Percentiles rank a stretch among this genome's conserved stretches.
Evolutionary conservation across 2,113 vertebrate species (phyloP).

Genomic region (Miniopterus natalensis): DNA sequence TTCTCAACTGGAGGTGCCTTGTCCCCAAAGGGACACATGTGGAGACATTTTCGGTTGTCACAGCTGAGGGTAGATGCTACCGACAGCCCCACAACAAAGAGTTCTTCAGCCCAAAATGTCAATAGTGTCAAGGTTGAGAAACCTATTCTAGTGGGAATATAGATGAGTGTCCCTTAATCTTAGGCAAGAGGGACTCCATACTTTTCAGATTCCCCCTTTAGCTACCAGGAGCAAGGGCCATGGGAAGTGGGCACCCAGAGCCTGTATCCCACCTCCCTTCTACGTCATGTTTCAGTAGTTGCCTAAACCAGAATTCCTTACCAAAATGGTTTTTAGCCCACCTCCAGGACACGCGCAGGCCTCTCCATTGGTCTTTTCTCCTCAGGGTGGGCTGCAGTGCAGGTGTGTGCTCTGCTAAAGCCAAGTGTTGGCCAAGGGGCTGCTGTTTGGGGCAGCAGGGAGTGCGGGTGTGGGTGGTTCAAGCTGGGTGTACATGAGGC

Average conservation of each 20-base stretch:
- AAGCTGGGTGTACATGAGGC: neutral
- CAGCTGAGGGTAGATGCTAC: neutral
- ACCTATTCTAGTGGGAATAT: neutral
- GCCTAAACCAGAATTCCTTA: neutral
- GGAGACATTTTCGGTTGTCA: neutral
- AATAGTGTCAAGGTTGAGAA: neutral
- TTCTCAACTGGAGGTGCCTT: neutral
- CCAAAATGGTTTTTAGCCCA: neutral
- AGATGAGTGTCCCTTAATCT: neutral
- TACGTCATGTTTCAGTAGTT: neutral
- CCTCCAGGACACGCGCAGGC: neutral
- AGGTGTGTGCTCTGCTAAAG: too few relatives aligned
- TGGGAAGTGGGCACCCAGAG: neutral
- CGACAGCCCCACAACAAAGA: neutral
- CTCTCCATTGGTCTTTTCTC: neutral
- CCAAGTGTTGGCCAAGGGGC: neutral
- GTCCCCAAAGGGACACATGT: neutral
- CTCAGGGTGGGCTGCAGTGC: neutral
- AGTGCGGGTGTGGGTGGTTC: too few relatives aligned
- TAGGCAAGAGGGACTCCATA: neutral
- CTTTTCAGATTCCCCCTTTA: neutral
- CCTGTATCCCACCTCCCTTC: neutral
- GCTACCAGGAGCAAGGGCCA: neutral
- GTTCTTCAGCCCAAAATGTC: neutral
- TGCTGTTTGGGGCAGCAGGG: neutral